These are phyloP conservation scores for Heterochromis multidens DNA, from an alignment of 2,113 vertebrate species.

Conservation along the genomic window DNA sequence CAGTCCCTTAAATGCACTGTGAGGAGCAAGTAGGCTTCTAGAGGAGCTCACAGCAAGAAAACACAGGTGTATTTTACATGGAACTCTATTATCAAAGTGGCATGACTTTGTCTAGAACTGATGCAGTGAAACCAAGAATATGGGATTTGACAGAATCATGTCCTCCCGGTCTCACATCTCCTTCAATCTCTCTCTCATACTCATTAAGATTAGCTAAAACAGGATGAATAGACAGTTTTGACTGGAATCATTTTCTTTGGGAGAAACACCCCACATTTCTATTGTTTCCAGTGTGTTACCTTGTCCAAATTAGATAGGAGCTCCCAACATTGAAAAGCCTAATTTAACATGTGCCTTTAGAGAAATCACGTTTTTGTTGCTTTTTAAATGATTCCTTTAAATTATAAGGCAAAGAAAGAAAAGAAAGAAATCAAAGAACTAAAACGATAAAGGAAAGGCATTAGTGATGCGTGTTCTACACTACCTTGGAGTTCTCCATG, in stretches of 20 bases:
- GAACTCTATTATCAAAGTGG: too few relatives aligned
- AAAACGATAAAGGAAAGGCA: background rate
- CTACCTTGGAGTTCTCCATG: constrained; percentile 98
- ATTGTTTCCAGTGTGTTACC: background rate
- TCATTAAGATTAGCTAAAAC: too few relatives aligned
- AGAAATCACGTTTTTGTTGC: background rate
- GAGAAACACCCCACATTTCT: background rate
- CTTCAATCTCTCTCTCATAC: too few relatives aligned
- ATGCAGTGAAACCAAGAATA: background rate
- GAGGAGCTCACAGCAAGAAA: background rate
- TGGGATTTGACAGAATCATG: background rate
- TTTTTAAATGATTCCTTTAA: background rate
- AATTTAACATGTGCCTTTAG: background rate
- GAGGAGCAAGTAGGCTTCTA: too few relatives aligned
- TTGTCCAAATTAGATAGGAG: background rate
- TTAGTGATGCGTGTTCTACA: background rate
- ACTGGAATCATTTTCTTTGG: background rate
- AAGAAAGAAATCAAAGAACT: background rate
- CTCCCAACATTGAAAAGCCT: background rate
- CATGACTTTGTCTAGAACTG: background rate
- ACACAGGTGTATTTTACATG: too few relatives aligned
- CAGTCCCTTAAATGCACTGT: too few relatives aligned
- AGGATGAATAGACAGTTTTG: too few relatives aligned
- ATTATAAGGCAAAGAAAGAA: background rate
- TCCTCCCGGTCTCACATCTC: background rate